Evolutionary conservation across 2,797 vertebrate species (phyloP).

Genomic region (Gadopsis bispinosus): DNA sequence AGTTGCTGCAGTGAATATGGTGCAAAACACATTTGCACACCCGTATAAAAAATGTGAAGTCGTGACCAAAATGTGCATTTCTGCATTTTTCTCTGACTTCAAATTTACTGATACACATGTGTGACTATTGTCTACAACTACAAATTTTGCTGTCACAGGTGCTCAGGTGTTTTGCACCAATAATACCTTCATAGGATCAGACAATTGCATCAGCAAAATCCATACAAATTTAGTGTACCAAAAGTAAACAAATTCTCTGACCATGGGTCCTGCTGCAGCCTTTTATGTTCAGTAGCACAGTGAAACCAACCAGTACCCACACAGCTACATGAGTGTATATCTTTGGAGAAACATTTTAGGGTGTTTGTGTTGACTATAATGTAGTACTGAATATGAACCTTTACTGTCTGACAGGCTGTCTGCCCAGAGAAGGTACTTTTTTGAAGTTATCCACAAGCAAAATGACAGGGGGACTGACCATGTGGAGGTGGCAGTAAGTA

Average conservation of each 20-base stretch:
- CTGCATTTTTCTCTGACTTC: too few relatives aligned
- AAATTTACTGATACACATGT: too few relatives aligned
- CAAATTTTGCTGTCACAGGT: too few relatives aligned
- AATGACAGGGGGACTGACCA: conserved; percentile 91
- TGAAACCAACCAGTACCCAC: not conserved
- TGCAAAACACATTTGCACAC: too few relatives aligned
- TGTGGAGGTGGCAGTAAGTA: conserved; percentile 94
- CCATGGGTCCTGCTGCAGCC: not conserved
- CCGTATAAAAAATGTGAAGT: too few relatives aligned
- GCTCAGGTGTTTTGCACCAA: too few relatives aligned
- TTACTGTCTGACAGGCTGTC: conserved; percentile 83
- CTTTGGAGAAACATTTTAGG: not conserved
- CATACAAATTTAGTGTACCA: not conserved
- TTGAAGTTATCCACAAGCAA: conserved; percentile 96
- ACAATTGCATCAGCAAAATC: not conserved
- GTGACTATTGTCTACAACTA: too few relatives aligned
- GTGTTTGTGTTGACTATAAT: not conserved
- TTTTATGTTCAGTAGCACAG: not conserved
- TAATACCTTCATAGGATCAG: too few relatives aligned
- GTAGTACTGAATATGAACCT: not conserved
- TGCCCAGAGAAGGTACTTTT: conserved; percentile 89
- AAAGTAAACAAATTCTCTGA: conserved; percentile 9
- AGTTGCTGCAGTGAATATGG: too few relatives aligned
- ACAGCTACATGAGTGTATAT: conserved; percentile 1
- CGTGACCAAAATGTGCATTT: too few relatives aligned